These are phyloP conservation scores for Parotocinclus haroldoi DNA, from an alignment of 2,797 vertebrate species.

Conservation along the genomic window DNA sequence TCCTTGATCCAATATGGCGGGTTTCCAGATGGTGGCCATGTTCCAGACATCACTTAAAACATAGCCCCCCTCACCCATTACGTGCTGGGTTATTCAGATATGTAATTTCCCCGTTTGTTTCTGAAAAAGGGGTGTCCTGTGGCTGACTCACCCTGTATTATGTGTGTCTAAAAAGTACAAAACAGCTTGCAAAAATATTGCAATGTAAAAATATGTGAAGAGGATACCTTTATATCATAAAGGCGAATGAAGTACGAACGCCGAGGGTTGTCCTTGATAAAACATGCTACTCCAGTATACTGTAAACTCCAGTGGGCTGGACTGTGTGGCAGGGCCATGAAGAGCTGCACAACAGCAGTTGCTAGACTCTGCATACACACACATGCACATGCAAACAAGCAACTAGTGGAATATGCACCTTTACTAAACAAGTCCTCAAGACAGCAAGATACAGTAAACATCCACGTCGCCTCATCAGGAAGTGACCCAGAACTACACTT, in stretches of 20 bases:
- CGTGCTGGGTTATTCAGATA: too few relatives aligned
- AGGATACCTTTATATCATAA: slow-evolving; percentile 66
- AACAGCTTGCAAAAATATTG: too few relatives aligned
- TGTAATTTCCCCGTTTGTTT: too few relatives aligned
- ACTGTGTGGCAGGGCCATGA: slow-evolving; percentile 63
- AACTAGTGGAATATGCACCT: not conserved
- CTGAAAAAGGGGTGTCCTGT: too few relatives aligned
- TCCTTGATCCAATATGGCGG: too few relatives aligned
- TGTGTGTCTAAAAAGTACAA: too few relatives aligned
- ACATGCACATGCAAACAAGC: slow-evolving; percentile 30
- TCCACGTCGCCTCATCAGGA: not conserved
- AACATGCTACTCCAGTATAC: slow-evolving; percentile 69
- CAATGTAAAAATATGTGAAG: not conserved
- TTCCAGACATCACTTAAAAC: too few relatives aligned
- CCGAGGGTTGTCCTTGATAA: slow-evolving; percentile 73
- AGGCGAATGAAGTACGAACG: slow-evolving; percentile 77
- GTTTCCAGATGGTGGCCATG: too few relatives aligned
- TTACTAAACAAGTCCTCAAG: not conserved
- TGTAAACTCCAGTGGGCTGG: slow-evolving; percentile 66
- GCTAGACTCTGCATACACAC: slow-evolving; percentile 62
- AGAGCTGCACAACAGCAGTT: slow-evolving; percentile 71
- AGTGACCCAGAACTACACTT: not conserved
- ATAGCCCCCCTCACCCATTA: too few relatives aligned
- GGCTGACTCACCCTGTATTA: too few relatives aligned
- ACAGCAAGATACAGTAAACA: not conserved